These are phyloP conservation scores for Volucella inanis DNA, from an alignment of 2,888 invertebrate species.

Conservation along the genomic window DNA sequence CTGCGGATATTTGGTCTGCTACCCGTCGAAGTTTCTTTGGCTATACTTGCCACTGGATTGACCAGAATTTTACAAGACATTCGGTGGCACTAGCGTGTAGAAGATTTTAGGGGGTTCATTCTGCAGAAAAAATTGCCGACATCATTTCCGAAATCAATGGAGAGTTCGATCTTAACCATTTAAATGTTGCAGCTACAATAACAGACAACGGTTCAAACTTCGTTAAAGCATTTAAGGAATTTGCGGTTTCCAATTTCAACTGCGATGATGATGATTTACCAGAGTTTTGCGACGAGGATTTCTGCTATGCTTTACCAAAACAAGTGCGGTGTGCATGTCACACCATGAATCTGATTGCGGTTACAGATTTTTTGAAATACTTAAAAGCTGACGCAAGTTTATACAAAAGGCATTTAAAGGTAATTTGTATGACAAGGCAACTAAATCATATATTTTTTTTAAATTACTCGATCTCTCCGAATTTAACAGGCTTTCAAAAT, in stretches of 20 bases:
- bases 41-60: conserved; percentile 64
- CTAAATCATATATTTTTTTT: neutral
- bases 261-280: conserved; percentile 43
- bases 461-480: neutral
- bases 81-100: conserved; percentile 51
- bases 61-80: conserved; percentile 47
- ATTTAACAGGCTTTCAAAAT: conserved; percentile 1
- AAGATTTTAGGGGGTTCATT: conserved; percentile 43
- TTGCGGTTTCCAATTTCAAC: conserved; percentile 41
- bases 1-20: conserved; percentile 52
- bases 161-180: conserved; percentile 35
- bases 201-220: conserved; percentile 35
- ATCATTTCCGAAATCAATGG: conserved; percentile 43
- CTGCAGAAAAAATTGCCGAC: conserved; percentile 30
- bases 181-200: conserved; percentile 46
- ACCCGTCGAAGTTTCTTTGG: conserved; percentile 53
- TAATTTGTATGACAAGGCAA: neutral
- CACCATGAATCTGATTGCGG: neutral
- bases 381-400: neutral
- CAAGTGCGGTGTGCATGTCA: neutral
- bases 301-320: neutral
- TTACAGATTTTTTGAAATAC: neutral
- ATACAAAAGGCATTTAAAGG: too few relatives aligned
- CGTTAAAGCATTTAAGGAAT: conserved; percentile 47
- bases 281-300: conserved; percentile 1